Percentiles rank a stretch among this genome's conserved stretches.
These are phyloP conservation scores for Pseudocheirus occidentalis DNA, from an alignment of 2,797 vertebrate genomes.

Conservation along the genomic window DNA sequence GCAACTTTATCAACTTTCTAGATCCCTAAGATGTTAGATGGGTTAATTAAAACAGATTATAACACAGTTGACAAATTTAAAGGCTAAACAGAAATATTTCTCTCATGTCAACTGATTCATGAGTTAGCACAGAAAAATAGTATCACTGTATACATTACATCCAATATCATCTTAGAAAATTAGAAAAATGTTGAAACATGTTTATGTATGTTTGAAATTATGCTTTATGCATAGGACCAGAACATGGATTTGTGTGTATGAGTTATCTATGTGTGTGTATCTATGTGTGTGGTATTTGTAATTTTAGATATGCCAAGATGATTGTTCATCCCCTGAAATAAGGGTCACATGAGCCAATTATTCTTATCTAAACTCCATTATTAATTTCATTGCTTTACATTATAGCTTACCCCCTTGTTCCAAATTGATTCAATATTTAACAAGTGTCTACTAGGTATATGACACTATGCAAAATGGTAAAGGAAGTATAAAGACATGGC, in stretches of 20 bases:
- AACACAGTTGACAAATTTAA: constrained; percentile 54
- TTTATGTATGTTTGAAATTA: background rate
- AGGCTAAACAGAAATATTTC: constrained; percentile 44
- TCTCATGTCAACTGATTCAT: constrained; percentile 27
- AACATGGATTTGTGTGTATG: background rate
- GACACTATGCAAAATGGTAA: background rate
- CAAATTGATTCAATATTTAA: background rate
- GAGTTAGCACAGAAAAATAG: constrained; percentile 43
- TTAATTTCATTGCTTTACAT: background rate
- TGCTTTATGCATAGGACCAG: constrained; percentile 29
- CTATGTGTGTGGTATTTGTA: background rate
- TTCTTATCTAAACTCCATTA: constrained; percentile 13
- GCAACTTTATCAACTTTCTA: constrained; percentile 38
- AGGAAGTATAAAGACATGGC: background rate
- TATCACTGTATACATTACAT: background rate
- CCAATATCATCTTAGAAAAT: constrained; percentile 8
- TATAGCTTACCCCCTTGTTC: background rate
- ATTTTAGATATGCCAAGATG: background rate
- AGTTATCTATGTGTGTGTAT: background rate
- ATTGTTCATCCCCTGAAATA: background rate
- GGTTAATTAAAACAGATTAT: constrained; percentile 71
- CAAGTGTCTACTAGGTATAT: background rate
- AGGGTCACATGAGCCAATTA: background rate
- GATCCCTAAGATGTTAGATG: constrained; percentile 35
- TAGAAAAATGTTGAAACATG: constrained; percentile 36